These are phyloP conservation scores for Onychostruthus taczanowskii DNA, from an alignment of 2,113 vertebrate species.

Conservation along the genomic window DNA sequence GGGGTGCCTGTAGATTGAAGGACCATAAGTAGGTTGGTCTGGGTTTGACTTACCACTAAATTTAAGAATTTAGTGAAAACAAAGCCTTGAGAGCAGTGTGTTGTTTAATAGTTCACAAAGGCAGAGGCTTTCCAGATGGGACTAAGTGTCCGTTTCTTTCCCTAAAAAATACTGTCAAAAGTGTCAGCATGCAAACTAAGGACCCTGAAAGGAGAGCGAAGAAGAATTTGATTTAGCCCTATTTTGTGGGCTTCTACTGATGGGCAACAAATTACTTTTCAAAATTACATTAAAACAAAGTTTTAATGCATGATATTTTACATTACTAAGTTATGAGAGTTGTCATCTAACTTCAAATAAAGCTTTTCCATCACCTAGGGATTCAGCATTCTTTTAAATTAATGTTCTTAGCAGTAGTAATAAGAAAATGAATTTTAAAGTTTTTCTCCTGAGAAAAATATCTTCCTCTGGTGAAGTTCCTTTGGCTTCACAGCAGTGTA, in stretches of 20 bases:
- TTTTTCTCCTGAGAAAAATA: background rate
- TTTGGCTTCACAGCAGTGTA: background rate
- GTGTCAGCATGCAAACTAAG: background rate
- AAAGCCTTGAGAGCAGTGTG: background rate
- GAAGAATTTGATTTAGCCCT: background rate
- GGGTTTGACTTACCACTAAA: background rate
- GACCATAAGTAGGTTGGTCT: background rate
- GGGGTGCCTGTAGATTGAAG: background rate
- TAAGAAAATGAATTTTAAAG: background rate
- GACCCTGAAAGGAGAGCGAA: background rate
- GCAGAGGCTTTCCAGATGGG: background rate
- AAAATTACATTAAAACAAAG: background rate
- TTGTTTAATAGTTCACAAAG: background rate
- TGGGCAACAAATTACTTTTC: background rate
- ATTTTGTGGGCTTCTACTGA: background rate
- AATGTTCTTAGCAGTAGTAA: background rate
- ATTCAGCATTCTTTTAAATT: background rate
- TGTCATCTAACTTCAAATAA: background rate
- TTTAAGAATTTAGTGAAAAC: background rate
- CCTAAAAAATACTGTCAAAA: background rate
- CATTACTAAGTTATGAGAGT: background rate
- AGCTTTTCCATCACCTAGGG: background rate
- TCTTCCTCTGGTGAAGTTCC: background rate
- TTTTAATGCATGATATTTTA: background rate
- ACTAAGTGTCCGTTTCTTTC: background rate